Base-by-base conservation (phyloP, 92 coral and sea anemone species). In the Metridium senile region DNA sequence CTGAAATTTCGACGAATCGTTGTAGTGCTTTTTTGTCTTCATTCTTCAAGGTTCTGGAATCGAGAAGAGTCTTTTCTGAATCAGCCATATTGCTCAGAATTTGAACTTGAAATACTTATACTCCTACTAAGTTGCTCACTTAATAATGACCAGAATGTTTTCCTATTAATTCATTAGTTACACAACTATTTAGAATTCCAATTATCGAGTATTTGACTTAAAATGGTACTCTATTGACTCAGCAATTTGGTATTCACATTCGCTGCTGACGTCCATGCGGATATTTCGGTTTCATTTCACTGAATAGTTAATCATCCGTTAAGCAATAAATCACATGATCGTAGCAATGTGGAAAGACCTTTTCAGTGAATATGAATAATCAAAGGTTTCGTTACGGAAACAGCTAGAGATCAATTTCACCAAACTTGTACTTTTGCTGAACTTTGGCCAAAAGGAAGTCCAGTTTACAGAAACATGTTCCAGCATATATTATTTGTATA, bases 1-100 rank as follows among this genome's bases (percentile, higher is more conserved):
- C 74, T 1, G 83, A 66, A 11, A 23, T 68, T 26, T 78, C 75
- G 30, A 26, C 59, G 72, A 78, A 78, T 20, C 83, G 33, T 33
- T 34, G 56, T 4, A 78, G 32, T 6, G 49, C 1, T 43, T 67
- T 49, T 51, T 78, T 66, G 74, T 67, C 68, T 53, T 68, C 83
- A 18, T 27, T 51, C 22, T 66, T 76, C 10, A 45, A 49, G 6
- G 81, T 33, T 32, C 51, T 76, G 8, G 51, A 3, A 3, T 39
- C 13, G 13, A 54, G 4, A 54, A 54, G 2, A 20, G 2, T 54
- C 4, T 6, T 54, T 54, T 54, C 59, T 3, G 49, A 39, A 39
- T 39, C 49, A 39, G 59, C 59, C 59, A 54, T 54, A 2, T 54
- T 39, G 49, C 8, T 4, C 49, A 4, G 49, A 39, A 4, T 4